These are phyloP conservation scores for Xyliphius kryptos DNA, from an alignment of 2,113 vertebrate species.

Conservation along the genomic window DNA sequence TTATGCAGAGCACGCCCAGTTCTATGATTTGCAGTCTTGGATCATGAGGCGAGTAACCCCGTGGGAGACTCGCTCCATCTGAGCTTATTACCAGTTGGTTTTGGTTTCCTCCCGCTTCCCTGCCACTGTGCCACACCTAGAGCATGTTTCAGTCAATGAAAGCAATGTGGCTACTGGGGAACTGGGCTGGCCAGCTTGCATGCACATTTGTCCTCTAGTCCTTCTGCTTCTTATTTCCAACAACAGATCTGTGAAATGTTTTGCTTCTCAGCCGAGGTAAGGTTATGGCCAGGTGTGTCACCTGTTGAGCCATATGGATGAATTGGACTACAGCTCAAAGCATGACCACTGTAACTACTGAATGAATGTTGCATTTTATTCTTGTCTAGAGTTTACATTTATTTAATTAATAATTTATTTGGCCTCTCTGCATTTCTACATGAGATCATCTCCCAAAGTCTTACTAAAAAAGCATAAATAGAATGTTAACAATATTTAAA, in stretches of 20 bases:
- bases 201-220: conserved; percentile 14
- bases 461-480: no score
- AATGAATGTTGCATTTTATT: no score
- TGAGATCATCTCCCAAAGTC: no score
- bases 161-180: conserved; percentile 53
- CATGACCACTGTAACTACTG: conserved; percentile 5
- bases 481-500: no score
- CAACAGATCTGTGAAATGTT: conserved; percentile 16
- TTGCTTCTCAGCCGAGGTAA: conserved; percentile 10
- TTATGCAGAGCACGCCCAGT: conserved; percentile 50
- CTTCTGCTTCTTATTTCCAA: conserved; percentile 11
- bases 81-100: conserved; percentile 61
- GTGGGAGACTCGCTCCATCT: conserved; percentile 47
- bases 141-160: conserved; percentile 61
- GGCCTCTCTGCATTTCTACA: no score
- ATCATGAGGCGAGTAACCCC: conserved; percentile 42
- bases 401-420: no score
- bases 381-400: no score
- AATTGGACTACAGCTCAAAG: conserved; percentile 46
- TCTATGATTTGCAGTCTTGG: conserved; percentile 54
- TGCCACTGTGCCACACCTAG: conserved; percentile 67
- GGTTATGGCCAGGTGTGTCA: conserved; percentile 11
- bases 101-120: conserved; percentile 56
- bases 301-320: not conserved
- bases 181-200: conserved; percentile 8